Conservation (phyloP, 2,797 vertebrate genomes). For the Amniataba percoides region DNA sequence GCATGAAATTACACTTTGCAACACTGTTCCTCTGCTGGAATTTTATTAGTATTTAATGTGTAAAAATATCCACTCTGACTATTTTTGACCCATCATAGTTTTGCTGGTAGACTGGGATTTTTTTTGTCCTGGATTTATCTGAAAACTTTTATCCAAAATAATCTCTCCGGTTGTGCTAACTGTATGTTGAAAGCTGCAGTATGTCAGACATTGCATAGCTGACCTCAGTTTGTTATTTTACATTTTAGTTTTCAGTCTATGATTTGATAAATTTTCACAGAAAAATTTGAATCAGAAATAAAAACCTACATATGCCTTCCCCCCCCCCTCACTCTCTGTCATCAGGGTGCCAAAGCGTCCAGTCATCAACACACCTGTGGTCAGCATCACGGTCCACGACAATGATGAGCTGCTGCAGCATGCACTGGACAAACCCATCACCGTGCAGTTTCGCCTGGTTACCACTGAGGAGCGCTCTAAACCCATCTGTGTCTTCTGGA, state of each 20-base stretch:
- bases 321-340: too few species aligned
- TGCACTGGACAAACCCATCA: conserved; percentile 90
- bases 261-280: not conserved
- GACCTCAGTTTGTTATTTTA: not conserved
- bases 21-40: too few species aligned
- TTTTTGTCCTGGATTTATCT: not conserved
- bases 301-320: too few species aligned
- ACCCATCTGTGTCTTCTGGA: conserved; percentile 98
- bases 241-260: not conserved
- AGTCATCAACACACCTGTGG: conserved; percentile 94
- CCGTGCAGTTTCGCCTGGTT: conserved; percentile 94
- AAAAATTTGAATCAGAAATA: not conserved
- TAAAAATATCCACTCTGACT: not conserved
- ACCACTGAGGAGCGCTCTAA: conserved; percentile 95
- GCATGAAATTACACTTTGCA: not conserved
- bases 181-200: not conserved
- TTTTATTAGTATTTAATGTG: not conserved
- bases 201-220: not conserved
- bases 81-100: not conserved
- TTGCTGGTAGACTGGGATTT: not conserved
- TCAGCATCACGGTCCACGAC: conserved; percentile 93
- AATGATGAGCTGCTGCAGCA: conserved; percentile 86
- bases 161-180: not conserved
- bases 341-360: conserved; percentile 94
- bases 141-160: not conserved